A percentile compares a stretch with the other conserved stretches of the same genome.
Conservation (phyloP, 2,113 vertebrate species). For the Thymallus thymallus region DNA sequence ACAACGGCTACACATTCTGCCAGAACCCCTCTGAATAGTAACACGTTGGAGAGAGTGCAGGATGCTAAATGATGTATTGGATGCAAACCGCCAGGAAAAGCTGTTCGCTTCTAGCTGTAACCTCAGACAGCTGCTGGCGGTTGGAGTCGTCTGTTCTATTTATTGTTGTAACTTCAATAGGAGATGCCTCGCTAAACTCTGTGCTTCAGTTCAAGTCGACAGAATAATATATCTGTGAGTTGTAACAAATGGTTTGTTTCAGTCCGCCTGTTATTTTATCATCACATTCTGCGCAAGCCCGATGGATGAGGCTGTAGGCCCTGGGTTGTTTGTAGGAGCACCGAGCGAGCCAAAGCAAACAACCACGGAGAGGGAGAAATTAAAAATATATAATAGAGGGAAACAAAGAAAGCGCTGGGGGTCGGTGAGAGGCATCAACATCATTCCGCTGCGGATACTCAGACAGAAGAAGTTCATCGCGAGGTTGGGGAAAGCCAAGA, state of each 20-base stretch:
- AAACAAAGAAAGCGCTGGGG: constrained; percentile 27
- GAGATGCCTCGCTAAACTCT: constrained; percentile 69
- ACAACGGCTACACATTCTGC: neutral
- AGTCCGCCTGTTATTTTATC: constrained; percentile 92
- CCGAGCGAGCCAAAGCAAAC: constrained; percentile 94
- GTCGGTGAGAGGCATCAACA: constrained; percentile 77
- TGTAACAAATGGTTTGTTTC: constrained; percentile 93
- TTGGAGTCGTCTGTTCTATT: constrained; percentile 47
- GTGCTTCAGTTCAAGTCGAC: constrained; percentile 70
- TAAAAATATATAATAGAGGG: constrained; percentile 24
- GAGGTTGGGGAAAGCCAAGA: constrained; percentile 91
- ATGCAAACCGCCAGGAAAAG: constrained; percentile 53
- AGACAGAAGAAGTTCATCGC: constrained; percentile 84
- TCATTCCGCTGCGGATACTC: constrained; percentile 79
- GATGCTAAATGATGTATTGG: constrained; percentile 60
- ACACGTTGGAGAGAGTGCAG: constrained; percentile 14
- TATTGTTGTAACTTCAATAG: constrained; percentile 74
- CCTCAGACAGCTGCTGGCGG: constrained; percentile 44
- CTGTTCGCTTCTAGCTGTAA: constrained; percentile 26
- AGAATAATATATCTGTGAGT: constrained; percentile 81
- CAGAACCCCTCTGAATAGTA: constrained; percentile 16
- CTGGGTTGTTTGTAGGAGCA: constrained; percentile 86
- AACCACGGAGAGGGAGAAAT: constrained; percentile 57
- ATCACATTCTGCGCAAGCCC: constrained; percentile 87
- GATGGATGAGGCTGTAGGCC: constrained; percentile 89